phyloP scores from a whole-genome alignment of 2,888 invertebrate species.

The Cheilosia scutellata region DNA sequence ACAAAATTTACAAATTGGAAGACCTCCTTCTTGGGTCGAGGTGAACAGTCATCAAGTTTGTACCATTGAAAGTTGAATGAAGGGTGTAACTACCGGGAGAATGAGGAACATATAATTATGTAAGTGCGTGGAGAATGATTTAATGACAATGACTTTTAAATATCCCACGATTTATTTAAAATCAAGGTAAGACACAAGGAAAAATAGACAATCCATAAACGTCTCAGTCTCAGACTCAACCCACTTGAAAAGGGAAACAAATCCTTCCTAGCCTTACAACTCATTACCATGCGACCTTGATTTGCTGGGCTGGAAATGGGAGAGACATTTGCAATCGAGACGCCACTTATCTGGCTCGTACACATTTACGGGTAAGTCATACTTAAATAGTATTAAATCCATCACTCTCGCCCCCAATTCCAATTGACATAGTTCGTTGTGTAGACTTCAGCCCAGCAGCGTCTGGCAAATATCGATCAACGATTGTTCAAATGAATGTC shows the following conservation, averaged over 20 bases:
- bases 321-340: constrained; percentile 53
- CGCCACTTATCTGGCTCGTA: constrained; percentile 43
- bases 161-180: too few species aligned
- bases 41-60: not conserved
- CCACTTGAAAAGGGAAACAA: not conserved
- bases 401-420: not conserved
- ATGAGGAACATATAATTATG: not conserved
- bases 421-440: constrained; percentile 34
- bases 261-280: not conserved
- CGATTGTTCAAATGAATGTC: constrained; percentile 22
- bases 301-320: constrained; percentile 25
- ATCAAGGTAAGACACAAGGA: too few species aligned
- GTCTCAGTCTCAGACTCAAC: not conserved
- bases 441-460: constrained; percentile 7
- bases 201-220: not conserved
- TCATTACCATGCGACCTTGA: constrained; percentile 37
- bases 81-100: not conserved
- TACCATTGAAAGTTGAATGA: not conserved
- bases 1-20: not conserved
- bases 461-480: constrained; percentile 41
- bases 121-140: not conserved
- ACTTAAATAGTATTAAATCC: constrained; percentile 4
- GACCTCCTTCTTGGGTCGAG: not conserved
- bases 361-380: constrained; percentile 11
- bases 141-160: not conserved